A percentile compares a stretch with the other conserved stretches of the same genome.
Evolutionary conservation across 2,888 invertebrate species (phyloP).

Genomic region (Tetramorium bicarinatum): DNA sequence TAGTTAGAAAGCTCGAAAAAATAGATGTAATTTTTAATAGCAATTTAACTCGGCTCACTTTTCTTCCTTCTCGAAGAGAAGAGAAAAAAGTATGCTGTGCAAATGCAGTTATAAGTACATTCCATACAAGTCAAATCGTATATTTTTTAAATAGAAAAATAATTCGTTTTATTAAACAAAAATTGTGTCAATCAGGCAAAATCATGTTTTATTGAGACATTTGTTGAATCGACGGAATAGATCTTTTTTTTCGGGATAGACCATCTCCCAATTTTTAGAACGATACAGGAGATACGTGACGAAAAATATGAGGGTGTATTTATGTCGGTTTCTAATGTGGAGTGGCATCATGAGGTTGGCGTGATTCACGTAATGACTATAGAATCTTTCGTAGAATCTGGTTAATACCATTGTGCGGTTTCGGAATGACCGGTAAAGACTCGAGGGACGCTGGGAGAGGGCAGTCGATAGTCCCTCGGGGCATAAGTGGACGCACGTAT

Average conservation of each 20-base stretch:
- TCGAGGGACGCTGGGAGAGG: slow-evolving; percentile 53
- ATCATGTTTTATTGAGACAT: slow-evolving; percentile 4
- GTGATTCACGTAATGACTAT: slow-evolving; percentile 73
- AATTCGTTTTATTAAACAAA: neutral
- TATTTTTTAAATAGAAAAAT: neutral
- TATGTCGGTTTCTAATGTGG: slow-evolving; percentile 54
- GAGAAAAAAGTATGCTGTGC: neutral
- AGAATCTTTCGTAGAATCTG: slow-evolving; percentile 66
- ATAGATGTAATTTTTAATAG: slow-evolving; percentile 8
- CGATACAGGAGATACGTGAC: slow-evolving; percentile 67
- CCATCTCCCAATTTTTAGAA: slow-evolving; percentile 31
- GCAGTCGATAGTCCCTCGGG: slow-evolving; percentile 55
- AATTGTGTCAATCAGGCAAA: neutral
- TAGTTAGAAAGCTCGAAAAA: slow-evolving; percentile 26
- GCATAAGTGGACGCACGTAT: slow-evolving; percentile 61
- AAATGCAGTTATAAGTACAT: slow-evolving; percentile 26
- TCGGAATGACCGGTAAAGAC: slow-evolving; percentile 69
- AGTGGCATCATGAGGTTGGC: slow-evolving; percentile 47
- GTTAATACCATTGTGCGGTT: slow-evolving; percentile 67
- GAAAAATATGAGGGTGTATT: slow-evolving; percentile 62
- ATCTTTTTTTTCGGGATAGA: slow-evolving; percentile 30
- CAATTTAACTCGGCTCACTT: slow-evolving; percentile 4
- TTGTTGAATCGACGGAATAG: slow-evolving; percentile 42
- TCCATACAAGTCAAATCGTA: neutral
- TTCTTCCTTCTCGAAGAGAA: neutral